A percentile compares a stretch with the other conserved stretches of the same genome.
Evolutionary conservation across 2,797 vertebrate genomes (phyloP).

Genomic region (Phylloscopus collybita): DNA sequence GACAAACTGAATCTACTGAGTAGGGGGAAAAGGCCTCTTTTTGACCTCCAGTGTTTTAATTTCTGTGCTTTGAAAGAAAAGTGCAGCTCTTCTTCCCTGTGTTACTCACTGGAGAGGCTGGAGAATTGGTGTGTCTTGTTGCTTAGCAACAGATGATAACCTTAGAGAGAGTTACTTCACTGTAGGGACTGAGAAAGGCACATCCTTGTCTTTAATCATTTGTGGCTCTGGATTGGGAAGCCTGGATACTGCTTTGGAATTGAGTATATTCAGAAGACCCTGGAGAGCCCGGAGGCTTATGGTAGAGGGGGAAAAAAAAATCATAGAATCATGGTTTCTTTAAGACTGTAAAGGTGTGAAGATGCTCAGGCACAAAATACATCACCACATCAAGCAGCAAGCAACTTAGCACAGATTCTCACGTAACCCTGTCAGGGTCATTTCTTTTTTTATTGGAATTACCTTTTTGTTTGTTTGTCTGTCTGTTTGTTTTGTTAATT

Average conservation of each 20-base stretch:
- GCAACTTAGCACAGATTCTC: neutral
- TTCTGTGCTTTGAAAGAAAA: neutral
- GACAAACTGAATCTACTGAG: neutral
- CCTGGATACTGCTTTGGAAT: neutral
- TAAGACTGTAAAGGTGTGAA: neutral
- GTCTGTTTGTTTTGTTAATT: neutral
- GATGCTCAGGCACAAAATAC: neutral
- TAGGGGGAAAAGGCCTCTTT: neutral
- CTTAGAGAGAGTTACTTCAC: neutral
- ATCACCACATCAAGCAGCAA: neutral
- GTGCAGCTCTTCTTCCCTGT: neutral
- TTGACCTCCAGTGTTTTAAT: neutral
- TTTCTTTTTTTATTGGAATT: neutral
- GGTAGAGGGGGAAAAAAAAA: rapidly evolving
- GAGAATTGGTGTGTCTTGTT: conserved; percentile 19
- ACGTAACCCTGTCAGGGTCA: neutral
- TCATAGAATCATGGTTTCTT: neutral
- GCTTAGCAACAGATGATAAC: conserved; percentile 43
- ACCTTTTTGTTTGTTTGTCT: neutral
- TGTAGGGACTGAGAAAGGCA: neutral
- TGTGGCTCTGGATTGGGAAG: neutral
- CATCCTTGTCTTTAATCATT: neutral
- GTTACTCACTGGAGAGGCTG: neutral
- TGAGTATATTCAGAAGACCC: neutral
- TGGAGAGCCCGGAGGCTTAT: neutral